A percentile compares a stretch with the other conserved stretches of the same genome.
These are phyloP conservation scores for Garra rufa DNA, from an alignment of 2,113 vertebrate genomes.

Conservation along the genomic window DNA sequence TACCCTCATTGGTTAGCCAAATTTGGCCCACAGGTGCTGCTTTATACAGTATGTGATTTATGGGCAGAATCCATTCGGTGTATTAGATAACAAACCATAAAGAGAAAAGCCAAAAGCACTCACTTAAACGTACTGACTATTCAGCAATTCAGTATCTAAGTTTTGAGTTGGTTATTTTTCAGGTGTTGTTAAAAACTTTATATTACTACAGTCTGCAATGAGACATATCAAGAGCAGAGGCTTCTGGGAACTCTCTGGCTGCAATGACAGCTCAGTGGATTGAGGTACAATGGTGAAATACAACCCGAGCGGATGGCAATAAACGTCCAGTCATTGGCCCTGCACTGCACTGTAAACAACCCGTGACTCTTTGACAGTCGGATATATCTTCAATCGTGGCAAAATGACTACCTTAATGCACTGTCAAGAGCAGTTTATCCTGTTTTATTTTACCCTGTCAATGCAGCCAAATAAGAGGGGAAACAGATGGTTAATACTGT, in stretches of 20 bases:
- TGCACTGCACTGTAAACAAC: conserved; percentile 75
- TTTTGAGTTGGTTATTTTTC: not conserved
- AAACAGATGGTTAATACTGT: conserved; percentile 48
- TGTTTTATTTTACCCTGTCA: conserved; percentile 69
- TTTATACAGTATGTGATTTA: not conserved
- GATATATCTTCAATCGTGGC: conserved; percentile 70
- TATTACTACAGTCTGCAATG: not conserved
- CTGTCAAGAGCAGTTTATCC: conserved; percentile 71
- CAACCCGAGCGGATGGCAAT: conserved; percentile 70
- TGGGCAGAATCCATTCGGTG: not conserved
- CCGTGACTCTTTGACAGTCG: conserved; percentile 66
- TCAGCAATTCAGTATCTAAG: not conserved
- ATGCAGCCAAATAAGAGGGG: conserved; percentile 63
- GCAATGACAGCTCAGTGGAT: conserved; percentile 60
- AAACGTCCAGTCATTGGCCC: conserved; percentile 70
- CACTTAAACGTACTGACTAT: not conserved
- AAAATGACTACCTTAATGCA: conserved; percentile 71
- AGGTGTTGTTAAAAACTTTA: conserved; percentile 22
- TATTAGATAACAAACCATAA: not conserved
- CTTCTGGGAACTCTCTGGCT: conserved; percentile 42
- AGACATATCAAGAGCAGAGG: conserved; percentile 6
- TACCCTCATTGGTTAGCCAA: not conserved
- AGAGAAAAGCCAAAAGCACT: not conserved
- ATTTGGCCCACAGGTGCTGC: not conserved
- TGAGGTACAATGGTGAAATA: conserved; percentile 76